Conservation (phyloP, 2,888 invertebrate species). For the Latrodectus elegans region DNA sequence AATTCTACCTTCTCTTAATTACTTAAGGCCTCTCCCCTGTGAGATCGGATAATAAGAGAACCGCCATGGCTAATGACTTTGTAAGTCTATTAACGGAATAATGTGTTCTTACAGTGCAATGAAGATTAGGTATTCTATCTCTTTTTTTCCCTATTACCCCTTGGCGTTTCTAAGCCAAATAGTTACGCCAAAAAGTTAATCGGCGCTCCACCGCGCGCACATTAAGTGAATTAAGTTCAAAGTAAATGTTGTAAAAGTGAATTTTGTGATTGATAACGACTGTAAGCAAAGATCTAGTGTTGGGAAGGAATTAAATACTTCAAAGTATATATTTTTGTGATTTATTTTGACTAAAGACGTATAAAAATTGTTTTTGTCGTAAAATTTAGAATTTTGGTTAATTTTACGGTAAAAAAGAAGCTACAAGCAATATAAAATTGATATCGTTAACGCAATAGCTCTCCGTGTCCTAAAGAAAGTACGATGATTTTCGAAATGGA, state of each 20-base stretch:
- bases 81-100: constrained; percentile 41
- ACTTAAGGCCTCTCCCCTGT: constrained; percentile 10
- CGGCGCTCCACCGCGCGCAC: not conserved
- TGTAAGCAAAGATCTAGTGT: too few relatives aligned
- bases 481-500: too few relatives aligned
- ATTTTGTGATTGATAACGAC: too few relatives aligned
- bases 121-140: constrained; percentile 21
- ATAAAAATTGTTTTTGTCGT: too few relatives aligned
- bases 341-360: too few relatives aligned
- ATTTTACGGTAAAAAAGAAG: too few relatives aligned
- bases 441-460: too few relatives aligned
- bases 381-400: too few relatives aligned
- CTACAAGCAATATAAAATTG: too few relatives aligned
- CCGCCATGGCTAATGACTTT: constrained; percentile 37
- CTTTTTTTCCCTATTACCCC: not conserved
- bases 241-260: not conserved
- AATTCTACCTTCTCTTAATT: constrained; percentile 7
- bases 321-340: too few relatives aligned
- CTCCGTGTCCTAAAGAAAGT: too few relatives aligned
- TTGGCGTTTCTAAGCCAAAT: constrained; percentile 20
- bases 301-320: too few relatives aligned
- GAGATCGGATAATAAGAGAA: constrained; percentile 21
- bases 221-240: constrained; percentile 2
- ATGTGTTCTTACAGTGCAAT: constrained; percentile 43
- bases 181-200: constrained; percentile 37